Conservation (phyloP, 2,888 invertebrate species). For the Tipula vernalis region DNA sequence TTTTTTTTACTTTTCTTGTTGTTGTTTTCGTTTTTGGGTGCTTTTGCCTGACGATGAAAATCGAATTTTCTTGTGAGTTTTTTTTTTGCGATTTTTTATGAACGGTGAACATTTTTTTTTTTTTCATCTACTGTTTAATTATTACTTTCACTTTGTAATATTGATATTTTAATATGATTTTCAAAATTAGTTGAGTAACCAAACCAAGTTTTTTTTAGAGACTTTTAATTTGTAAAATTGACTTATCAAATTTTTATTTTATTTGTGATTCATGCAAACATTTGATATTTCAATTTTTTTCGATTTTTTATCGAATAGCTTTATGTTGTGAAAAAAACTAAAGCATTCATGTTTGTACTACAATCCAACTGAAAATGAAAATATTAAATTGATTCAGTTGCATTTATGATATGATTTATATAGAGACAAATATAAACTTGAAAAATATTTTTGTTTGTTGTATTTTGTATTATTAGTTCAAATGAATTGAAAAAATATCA, state of each 20-base stretch:
- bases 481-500: neutral
- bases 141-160: neutral
- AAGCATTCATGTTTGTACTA: neutral
- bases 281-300: neutral
- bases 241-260: neutral
- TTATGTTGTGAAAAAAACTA: neutral
- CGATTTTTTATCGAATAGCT: neutral
- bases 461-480: neutral
- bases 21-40: neutral
- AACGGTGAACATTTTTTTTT: neutral
- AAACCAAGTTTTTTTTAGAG: neutral
- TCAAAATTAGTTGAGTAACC: neutral
- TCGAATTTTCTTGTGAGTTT: neutral
- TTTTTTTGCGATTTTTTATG: neutral
- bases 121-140: neutral
- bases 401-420: neutral
- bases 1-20: neutral
- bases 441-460: too few species aligned
- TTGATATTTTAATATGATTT: neutral
- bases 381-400: neutral
- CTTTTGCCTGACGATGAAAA: neutral
- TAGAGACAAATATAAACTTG: neutral
- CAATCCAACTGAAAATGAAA: neutral
- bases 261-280: neutral
- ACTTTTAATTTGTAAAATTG: neutral